Evolutionary conservation across 2,113 vertebrate genomes (phyloP).

Genomic region (Okapia johnstoni): DNA sequence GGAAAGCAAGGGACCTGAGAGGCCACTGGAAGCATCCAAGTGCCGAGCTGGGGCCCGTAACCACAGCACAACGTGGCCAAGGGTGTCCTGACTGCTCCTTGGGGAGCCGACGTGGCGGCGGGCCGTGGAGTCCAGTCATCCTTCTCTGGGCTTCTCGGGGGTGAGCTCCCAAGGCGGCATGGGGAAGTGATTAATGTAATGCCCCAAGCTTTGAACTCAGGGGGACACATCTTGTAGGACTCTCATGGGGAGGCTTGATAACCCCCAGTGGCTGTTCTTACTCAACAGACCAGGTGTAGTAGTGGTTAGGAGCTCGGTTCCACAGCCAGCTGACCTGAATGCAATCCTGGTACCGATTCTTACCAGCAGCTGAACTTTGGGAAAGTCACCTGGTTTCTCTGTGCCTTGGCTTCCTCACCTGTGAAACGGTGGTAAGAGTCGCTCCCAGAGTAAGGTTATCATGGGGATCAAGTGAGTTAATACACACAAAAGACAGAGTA

Average conservation of each 20-base stretch:
- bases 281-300: background rate
- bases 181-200: background rate
- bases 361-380: background rate
- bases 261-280: background rate
- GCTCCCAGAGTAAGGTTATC: background rate
- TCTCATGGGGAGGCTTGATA: background rate
- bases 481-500: background rate
- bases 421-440: background rate
- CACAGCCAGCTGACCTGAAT: rapidly evolving
- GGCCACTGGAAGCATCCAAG: background rate
- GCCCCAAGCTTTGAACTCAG: background rate
- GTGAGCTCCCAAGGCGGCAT: background rate
- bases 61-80: background rate
- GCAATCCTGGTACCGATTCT: background rate
- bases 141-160: background rate
- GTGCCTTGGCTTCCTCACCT: background rate
- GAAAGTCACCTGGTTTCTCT: background rate
- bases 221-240: background rate
- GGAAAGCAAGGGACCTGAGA: background rate
- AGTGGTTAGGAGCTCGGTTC: background rate
- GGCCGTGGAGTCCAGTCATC: background rate
- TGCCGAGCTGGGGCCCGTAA: background rate
- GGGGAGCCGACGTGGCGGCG: rapidly evolving
- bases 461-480: background rate
- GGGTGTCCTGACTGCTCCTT: too few species aligned